Conservation (phyloP, 2,888 invertebrate species). For the Chrysodeixis includens region DNA sequence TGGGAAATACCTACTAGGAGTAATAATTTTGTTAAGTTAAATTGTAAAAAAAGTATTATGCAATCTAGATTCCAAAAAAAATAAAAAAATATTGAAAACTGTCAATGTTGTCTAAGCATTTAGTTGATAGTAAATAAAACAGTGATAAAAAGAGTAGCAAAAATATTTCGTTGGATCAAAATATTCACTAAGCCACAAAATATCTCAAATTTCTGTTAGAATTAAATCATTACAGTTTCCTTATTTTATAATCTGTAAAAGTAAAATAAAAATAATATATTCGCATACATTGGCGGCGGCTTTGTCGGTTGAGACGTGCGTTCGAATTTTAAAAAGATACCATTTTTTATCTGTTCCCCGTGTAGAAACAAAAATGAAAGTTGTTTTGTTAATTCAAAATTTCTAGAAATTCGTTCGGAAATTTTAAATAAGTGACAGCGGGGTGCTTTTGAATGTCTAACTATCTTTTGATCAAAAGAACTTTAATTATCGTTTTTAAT, state of each 20-base stretch:
- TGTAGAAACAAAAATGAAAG: constrained; percentile 34
- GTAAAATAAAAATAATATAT: constrained; percentile 56
- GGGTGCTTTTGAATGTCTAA: constrained; percentile 24
- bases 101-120: too few species aligned
- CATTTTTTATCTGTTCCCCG: constrained; percentile 55
- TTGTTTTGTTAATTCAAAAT: constrained; percentile 38
- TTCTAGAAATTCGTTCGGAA: constrained; percentile 30
- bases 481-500: constrained; percentile 19
- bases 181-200: background rate
- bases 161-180: too few species aligned
- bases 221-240: constrained; percentile 34
- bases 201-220: background rate
- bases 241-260: constrained; percentile 42
- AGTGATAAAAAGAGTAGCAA: too few species aligned
- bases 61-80: too few species aligned
- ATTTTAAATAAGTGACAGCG: constrained; percentile 32
- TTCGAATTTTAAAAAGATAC: constrained; percentile 64
- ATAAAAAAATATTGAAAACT: too few species aligned
- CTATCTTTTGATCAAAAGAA: constrained; percentile 9
- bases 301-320: constrained; percentile 58
- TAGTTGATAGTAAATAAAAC: too few species aligned
- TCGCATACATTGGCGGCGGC: constrained; percentile 59
- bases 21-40: too few species aligned
- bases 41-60: too few species aligned
- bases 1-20: too few species aligned